Evolutionary conservation across 2,888 invertebrate species (phyloP).

Genomic region (Andrena dorsata): DNA sequence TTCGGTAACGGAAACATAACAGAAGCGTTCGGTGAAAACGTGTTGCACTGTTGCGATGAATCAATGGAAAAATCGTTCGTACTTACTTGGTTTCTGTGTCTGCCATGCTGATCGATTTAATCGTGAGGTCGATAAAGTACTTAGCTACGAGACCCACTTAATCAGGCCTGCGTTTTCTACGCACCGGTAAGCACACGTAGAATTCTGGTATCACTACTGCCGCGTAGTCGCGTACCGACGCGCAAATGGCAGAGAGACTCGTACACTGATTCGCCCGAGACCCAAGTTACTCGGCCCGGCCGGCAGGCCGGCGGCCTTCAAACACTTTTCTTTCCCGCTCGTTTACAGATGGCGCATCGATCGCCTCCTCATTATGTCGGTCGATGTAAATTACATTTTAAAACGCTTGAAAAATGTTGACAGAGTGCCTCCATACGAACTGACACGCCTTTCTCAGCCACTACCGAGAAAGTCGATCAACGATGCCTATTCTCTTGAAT

Average conservation of each 20-base stretch:
- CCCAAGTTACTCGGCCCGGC: slow-evolving; percentile 73
- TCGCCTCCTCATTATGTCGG: slow-evolving; percentile 28
- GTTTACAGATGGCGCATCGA: slow-evolving; percentile 80
- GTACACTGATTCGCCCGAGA: slow-evolving; percentile 74
- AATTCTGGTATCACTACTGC: slow-evolving; percentile 73
- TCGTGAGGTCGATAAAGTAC: slow-evolving; percentile 54
- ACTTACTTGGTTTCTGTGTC: slow-evolving; percentile 77
- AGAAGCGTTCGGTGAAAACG: slow-evolving; percentile 39
- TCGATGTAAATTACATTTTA: slow-evolving; percentile 28
- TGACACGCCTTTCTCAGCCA: not conserved
- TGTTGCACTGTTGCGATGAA: slow-evolving; percentile 59
- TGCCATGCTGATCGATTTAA: slow-evolving; percentile 72
- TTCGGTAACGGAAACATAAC: slow-evolving; percentile 43
- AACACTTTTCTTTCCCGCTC: slow-evolving; percentile 83
- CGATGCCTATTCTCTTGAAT: not conserved
- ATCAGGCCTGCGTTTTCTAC: slow-evolving; percentile 66
- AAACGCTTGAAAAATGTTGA: slow-evolving; percentile 4
- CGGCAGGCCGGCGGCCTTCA: slow-evolving; percentile 81
- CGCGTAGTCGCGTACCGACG: slow-evolving; percentile 71
- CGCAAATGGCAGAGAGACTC: slow-evolving; percentile 76
- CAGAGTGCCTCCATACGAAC: not conserved
- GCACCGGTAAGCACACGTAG: slow-evolving; percentile 74
- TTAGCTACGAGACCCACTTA: slow-evolving; percentile 56
- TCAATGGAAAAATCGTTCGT: slow-evolving; percentile 44
- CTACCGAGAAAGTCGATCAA: not conserved